Percentiles rank a stretch among this genome's conserved stretches.
These are phyloP conservation scores for Drosophila neotestacea DNA, from an alignment of 2,888 invertebrate genomes.

Conservation along the genomic window DNA sequence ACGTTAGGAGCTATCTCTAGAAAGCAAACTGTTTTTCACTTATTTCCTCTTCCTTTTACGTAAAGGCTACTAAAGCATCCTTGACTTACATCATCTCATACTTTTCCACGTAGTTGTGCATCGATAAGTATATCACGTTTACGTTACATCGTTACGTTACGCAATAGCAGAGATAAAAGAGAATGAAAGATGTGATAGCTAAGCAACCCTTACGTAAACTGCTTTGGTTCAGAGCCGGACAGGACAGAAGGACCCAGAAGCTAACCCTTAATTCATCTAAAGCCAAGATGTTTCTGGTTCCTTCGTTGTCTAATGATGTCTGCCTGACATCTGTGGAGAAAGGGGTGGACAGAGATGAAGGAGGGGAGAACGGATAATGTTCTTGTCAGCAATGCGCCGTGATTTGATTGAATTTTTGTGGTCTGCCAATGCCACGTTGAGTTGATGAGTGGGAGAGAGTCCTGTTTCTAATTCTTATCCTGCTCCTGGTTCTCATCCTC, in stretches of 20 bases:
- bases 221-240: slow-evolving; percentile 2
- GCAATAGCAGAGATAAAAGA: neutral
- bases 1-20: neutral
- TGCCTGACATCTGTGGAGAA: slow-evolving; percentile 12
- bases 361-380: slow-evolving; percentile 43
- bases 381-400: slow-evolving; percentile 63
- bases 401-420: slow-evolving; percentile 80
- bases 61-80: neutral
- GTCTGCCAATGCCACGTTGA: slow-evolving; percentile 39
- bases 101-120: neutral
- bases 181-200: slow-evolving; percentile 9
- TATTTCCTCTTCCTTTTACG: neutral
- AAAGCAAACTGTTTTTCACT: neutral
- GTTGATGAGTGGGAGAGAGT: slow-evolving; percentile 9
- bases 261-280: slow-evolving; percentile 2
- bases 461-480: neutral
- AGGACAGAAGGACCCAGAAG: neutral
- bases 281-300: slow-evolving; percentile 5
- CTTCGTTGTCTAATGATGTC: slow-evolving; percentile 54
- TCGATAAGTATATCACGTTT: neutral
- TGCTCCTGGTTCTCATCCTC: neutral
- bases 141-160: slow-evolving; percentile 16
- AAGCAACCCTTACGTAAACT: slow-evolving; percentile 21
- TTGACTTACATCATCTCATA: neutral
- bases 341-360: neutral